A percentile compares a stretch with the other conserved stretches of the same genome.
These are phyloP conservation scores for Linnaemya vulpina DNA, from an alignment of 2,888 invertebrate species.

Conservation along the genomic window DNA sequence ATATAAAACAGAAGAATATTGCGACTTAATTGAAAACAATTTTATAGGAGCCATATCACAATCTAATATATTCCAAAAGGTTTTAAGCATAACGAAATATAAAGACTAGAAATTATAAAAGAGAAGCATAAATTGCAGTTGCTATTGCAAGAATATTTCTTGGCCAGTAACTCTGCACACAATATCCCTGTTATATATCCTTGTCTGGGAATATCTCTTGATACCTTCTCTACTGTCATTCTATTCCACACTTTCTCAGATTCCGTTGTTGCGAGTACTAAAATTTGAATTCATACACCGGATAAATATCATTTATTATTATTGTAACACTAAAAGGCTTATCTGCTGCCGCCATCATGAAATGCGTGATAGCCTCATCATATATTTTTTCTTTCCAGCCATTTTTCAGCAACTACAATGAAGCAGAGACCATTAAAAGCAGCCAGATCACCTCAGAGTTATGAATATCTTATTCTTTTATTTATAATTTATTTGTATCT, in stretches of 20 bases:
- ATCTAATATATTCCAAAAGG: no score
- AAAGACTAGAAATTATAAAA: no score
- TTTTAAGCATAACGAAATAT: no score
- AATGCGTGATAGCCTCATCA: slow-evolving; percentile 81
- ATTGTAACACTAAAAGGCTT: slow-evolving; percentile 71
- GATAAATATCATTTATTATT: slow-evolving; percentile 72
- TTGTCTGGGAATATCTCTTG: slow-evolving; percentile 61
- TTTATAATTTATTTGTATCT: no score
- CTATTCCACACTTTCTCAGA: slow-evolving; percentile 23
- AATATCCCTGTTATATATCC: slow-evolving; percentile 64
- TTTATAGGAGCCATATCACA: no score
- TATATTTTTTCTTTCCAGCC: slow-evolving; percentile 76
- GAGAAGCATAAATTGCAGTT: no score
- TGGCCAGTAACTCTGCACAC: not conserved
- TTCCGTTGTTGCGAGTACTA: slow-evolving; percentile 33
- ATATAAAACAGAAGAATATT: no score
- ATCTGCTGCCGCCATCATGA: slow-evolving; percentile 73
- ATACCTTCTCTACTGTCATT: slow-evolving; percentile 31
- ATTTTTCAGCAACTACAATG: slow-evolving; percentile 71
- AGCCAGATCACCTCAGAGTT: slow-evolving; percentile 65
- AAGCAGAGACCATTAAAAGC: slow-evolving; percentile 59
- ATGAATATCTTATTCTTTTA: slow-evolving; percentile 64
- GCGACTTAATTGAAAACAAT: no score
- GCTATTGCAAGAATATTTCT: not conserved
- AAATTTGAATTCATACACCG: slow-evolving; percentile 69